phyloP scores from a whole-genome alignment of 2,888 invertebrate genomes.

The Ariolimax columbianus region DNA sequence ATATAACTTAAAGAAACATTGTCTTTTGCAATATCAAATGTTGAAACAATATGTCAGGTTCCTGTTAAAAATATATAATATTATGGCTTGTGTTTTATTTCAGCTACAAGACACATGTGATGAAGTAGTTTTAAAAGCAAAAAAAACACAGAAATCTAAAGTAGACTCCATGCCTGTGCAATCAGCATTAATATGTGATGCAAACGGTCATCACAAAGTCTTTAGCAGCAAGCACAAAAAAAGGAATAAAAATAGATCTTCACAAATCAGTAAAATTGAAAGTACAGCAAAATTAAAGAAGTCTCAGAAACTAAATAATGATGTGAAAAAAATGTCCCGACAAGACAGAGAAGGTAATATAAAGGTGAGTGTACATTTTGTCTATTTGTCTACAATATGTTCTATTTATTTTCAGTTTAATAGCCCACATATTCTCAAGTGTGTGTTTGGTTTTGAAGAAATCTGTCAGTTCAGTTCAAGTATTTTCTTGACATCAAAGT shows the following conservation, averaged over 20 bases:
- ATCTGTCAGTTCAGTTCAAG: too few relatives aligned
- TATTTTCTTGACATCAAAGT: too few relatives aligned
- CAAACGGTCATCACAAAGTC: not conserved
- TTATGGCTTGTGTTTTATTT: not conserved
- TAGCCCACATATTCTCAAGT: too few relatives aligned
- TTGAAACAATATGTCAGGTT: not conserved
- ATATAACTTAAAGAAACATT: not conserved
- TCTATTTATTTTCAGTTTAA: too few relatives aligned
- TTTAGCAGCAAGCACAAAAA: constrained; percentile 12
- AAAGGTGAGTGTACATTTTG: constrained; percentile 40
- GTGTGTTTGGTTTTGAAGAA: too few relatives aligned
- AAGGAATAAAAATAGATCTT: not conserved
- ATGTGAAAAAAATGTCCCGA: not conserved
- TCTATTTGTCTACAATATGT: too few relatives aligned
- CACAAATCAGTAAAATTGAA: not conserved
- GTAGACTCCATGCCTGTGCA: not conserved
- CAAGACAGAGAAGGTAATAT: constrained; percentile 29
- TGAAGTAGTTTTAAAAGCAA: constrained; percentile 27
- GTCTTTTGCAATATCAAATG: not conserved
- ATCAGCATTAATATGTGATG: not conserved
- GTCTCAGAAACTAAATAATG: not conserved
- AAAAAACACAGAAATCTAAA: not conserved
- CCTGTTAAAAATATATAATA: not conserved
- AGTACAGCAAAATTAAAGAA: constrained; percentile 27
- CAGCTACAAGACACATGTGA: constrained; percentile 66